Evolutionary conservation across 23 tunicate genomes (phyloP).

Genomic region (Ciona savignyi): DNA sequence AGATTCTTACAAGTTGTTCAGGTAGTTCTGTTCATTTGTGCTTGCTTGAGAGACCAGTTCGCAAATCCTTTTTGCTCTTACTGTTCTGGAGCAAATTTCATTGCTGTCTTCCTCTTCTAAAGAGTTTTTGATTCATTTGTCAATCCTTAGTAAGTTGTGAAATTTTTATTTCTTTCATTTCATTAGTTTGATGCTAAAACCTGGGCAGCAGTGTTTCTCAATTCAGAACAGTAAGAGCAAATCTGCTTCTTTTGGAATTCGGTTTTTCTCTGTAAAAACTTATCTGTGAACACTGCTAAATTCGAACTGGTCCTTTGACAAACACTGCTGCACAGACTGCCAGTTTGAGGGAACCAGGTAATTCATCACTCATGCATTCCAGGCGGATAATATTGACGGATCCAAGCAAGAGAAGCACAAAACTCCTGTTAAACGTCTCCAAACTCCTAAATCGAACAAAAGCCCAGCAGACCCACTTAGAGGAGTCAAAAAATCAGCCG

Average conservation of each 20-base stretch:
- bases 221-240: not conserved
- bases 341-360: not conserved
- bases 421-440: not conserved
- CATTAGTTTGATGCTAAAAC: not conserved
- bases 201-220: slow-evolving; percentile 1
- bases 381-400: not conserved
- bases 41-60: not conserved
- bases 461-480: not conserved
- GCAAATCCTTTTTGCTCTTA: not conserved
- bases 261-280: not conserved
- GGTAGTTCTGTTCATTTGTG: not conserved
- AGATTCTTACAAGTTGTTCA: not conserved
- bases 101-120: not conserved
- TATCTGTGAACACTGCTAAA: not conserved
- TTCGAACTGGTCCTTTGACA: slow-evolving; percentile 12
- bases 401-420: not conserved
- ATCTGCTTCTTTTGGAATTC: too few species aligned
- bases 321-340: slow-evolving; percentile 40
- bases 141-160: not conserved
- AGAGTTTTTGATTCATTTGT: not conserved
- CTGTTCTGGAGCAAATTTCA: slow-evolving; percentile 21
- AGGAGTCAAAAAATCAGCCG: not conserved
- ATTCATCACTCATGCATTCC: not conserved
- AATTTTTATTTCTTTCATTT: not conserved
- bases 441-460: not conserved